Evolutionary conservation across 1,140 invertebrate genomes (phyloP), one percentile per base, ranked within the genome.

Genomic region (Harlomillsia oculata): DNA sequence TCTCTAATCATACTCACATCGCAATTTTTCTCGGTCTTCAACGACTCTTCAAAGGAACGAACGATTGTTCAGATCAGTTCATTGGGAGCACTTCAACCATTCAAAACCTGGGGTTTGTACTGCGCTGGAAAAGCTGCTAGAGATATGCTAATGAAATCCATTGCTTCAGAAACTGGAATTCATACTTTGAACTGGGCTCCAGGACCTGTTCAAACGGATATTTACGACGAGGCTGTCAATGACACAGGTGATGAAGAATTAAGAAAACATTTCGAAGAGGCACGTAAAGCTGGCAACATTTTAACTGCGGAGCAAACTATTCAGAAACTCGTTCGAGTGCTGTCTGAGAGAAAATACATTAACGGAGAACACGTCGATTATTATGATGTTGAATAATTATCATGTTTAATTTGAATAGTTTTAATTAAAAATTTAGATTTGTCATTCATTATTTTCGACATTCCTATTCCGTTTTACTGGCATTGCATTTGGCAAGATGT

Each of bases 121-220:
- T 86, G 89, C 66, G 76, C 82, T 57, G 88, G 85, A 43, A 93
- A 91, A 77, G 88, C 93, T 14, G 84, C 87, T n/a, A 74, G 92
- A 46, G 89, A 96, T 67, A 88, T 94, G 80, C 90, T 84, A 69
- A 93, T 97, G 67, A 82, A 81, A 68, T 82, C 85, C 28, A 26
- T 98, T 41, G 89, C 89, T 8, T 71, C 78, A 26, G 94, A 98
- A 75, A 80, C 86, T 63, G 79, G 80, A 14, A 73, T 91, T 0
- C 74, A 81, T 53, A 82, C 96, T 9, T 70, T 98, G 3, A 95
- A 84, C 72, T 98, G 97, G 74, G 84, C 91, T 4, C 94, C 94
- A 1, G 93, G 94, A 23, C 89, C 92, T 3, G 84, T 97, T 3
- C 78, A 90, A 59, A 97, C 92, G 0, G 82, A 88, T 44, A 97